A percentile compares a stretch with the other conserved stretches of the same genome.
Evolutionary conservation across 2,113 vertebrate genomes (phyloP).

Genomic region (Sialia sialis): DNA sequence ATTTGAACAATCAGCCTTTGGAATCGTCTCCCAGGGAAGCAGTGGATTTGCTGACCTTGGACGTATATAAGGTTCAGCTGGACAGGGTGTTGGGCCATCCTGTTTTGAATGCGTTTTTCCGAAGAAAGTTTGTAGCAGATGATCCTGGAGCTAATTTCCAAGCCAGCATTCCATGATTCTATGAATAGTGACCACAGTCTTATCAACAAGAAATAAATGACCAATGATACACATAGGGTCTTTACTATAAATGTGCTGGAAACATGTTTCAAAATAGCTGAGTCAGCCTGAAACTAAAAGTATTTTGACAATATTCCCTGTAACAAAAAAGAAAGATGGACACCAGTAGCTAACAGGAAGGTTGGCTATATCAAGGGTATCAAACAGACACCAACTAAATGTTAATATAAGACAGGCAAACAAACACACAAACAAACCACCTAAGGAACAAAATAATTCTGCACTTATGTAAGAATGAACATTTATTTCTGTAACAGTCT

Average conservation of each 20-base stretch:
- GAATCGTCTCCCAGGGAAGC: not conserved
- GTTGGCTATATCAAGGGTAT: not conserved
- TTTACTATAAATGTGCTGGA: not conserved
- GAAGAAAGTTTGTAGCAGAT: not conserved
- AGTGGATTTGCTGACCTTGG: not conserved
- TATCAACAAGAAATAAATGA: not conserved
- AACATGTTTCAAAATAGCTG: not conserved
- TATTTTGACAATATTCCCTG: not conserved
- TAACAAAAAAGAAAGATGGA: not conserved
- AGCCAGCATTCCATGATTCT: rapidly evolving
- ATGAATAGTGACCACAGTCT: not conserved
- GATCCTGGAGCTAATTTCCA: not conserved
- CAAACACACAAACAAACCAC: not conserved
- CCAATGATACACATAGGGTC: not conserved
- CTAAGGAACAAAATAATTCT: not conserved
- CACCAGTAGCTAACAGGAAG: not conserved
- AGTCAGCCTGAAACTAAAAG: not conserved
- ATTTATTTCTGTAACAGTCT: not conserved
- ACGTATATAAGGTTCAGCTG: not conserved
- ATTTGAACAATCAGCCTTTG: not conserved
- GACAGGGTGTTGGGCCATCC: not conserved
- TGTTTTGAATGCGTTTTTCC: not conserved
- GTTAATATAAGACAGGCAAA: not conserved
- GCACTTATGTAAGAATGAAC: not conserved
- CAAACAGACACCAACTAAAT: not conserved